These are phyloP conservation scores for Acanthurus tractus DNA, from an alignment of 2,797 vertebrate species.

Conservation along the genomic window DNA sequence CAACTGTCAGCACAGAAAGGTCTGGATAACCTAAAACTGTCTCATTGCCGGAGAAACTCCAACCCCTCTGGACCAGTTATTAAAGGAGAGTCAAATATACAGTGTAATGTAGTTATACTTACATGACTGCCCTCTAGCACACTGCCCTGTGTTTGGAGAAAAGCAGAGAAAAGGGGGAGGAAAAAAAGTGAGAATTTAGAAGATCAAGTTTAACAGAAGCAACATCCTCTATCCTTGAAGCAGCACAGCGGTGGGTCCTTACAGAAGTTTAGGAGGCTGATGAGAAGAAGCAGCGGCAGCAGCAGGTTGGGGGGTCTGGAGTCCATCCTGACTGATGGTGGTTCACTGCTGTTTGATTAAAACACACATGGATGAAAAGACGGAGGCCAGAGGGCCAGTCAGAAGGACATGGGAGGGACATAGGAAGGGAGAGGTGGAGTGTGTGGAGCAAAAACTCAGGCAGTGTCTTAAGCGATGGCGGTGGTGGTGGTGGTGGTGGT, in stretches of 20 bases:
- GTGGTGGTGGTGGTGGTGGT: not conserved
- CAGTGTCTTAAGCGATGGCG: not conserved
- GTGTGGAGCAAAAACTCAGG: slow-evolving; percentile 8
- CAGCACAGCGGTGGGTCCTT: slow-evolving; percentile 56
- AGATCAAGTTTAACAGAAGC: slow-evolving; percentile 16
- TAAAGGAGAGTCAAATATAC: slow-evolving; percentile 11
- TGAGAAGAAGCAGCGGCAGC: slow-evolving; percentile 56
- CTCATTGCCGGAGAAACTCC: not conserved
- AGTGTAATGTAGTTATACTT: slow-evolving; percentile 51
- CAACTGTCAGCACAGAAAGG: slow-evolving; percentile 18
- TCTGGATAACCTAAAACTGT: slow-evolving; percentile 49
- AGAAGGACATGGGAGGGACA: slow-evolving; percentile 47
- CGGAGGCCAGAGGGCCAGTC: slow-evolving; percentile 41
- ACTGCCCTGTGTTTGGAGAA: slow-evolving; percentile 53
- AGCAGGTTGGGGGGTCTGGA: slow-evolving; percentile 54
- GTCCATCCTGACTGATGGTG: slow-evolving; percentile 68
- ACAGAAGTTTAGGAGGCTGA: slow-evolving; percentile 60
- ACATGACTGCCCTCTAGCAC: slow-evolving; percentile 64
- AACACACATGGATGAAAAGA: slow-evolving; percentile 11
- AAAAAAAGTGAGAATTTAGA: slow-evolving; percentile 32
- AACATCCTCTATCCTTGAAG: slow-evolving; percentile 19
- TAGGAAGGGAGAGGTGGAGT: slow-evolving; percentile 66
- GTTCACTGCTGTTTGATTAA: slow-evolving; percentile 24
- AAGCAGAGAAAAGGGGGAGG: not conserved
- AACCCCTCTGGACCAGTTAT: not conserved